phyloP scores from a whole-genome alignment of 1,140 invertebrate genomes.

The Drosophila triauraria region DNA sequence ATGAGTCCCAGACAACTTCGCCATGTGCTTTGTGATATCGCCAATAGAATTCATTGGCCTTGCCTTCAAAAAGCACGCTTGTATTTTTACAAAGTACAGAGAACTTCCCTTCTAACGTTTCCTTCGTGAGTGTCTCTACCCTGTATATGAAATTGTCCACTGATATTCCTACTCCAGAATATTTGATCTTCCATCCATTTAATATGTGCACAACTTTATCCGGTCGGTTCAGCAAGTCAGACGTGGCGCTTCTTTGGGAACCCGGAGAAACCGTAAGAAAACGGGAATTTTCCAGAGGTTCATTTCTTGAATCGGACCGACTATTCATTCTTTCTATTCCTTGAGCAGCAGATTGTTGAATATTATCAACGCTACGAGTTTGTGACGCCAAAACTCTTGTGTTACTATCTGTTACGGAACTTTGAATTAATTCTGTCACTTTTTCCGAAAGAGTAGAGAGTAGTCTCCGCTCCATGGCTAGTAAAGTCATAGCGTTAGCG shows the following conservation, averaged over 20 bases:
- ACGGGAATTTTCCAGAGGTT: background rate
- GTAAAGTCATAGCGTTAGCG: too few relatives aligned
- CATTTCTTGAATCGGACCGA: conserved; percentile 1
- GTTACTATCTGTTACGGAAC: too few relatives aligned
- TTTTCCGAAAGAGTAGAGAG: too few relatives aligned
- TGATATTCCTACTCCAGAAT: background rate
- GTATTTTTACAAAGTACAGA: background rate
- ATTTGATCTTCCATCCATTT: conserved; percentile 9
- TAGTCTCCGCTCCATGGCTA: too few relatives aligned
- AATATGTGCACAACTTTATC: conserved; percentile 2
- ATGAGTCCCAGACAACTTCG: background rate
- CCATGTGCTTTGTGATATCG: conserved; percentile 1
- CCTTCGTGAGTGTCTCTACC: background rate
- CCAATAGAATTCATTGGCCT: background rate
- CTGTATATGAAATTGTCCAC: conserved; percentile 11
- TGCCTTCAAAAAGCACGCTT: background rate
- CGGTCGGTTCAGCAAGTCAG: background rate
- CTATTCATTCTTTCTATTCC: background rate
- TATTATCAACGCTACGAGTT: background rate
- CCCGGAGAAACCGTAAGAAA: background rate
- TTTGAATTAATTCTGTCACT: too few relatives aligned
- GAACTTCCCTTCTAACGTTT: background rate
- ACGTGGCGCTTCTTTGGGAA: background rate
- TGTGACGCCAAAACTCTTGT: too few relatives aligned
- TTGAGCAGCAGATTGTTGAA: background rate